A percentile compares a stretch with the other conserved stretches of the same genome.
phyloP scores from a whole-genome alignment of 2,888 invertebrate genomes.

The Sesia apiformis region DNA sequence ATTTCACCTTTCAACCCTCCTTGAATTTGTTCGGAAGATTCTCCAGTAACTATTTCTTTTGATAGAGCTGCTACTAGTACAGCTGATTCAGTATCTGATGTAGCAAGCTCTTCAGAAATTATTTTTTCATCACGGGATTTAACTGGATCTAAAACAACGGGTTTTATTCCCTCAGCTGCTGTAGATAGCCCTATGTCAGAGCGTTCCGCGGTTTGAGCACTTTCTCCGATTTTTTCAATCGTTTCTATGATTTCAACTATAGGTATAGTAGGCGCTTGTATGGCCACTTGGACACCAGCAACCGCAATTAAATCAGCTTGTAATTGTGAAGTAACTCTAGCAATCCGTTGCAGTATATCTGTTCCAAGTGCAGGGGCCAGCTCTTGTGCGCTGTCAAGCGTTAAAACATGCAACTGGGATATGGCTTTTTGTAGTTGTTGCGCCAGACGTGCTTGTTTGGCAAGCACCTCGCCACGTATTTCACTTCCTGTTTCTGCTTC shows the following conservation, averaged over 20 bases:
- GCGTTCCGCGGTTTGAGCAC: not conserved
- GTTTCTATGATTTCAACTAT: not conserved
- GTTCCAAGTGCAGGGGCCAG: constrained; percentile 21
- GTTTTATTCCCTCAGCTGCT: not conserved
- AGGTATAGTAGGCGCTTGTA: constrained; percentile 18
- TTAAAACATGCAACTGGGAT: constrained; percentile 31
- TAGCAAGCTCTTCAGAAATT: not conserved
- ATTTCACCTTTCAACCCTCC: not conserved
- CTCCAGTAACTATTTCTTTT: not conserved
- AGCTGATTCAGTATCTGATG: not conserved
- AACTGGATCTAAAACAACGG: not conserved
- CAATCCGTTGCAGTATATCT: constrained; percentile 30
- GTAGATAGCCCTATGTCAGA: not conserved
- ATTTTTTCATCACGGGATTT: not conserved
- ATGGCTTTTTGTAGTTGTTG: constrained; percentile 36
- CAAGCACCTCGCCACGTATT: constrained; percentile 7
- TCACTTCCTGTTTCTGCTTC: constrained; percentile 8
- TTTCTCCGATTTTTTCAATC: not conserved
- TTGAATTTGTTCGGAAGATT: not conserved
- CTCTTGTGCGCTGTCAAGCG: constrained; percentile 31
- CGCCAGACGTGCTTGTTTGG: constrained; percentile 27
- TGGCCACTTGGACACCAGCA: constrained; percentile 21
- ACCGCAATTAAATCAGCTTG: constrained; percentile 38
- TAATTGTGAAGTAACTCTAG: constrained; percentile 32
- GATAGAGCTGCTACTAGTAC: not conserved